A percentile compares a stretch with the other conserved stretches of the same genome.
Conservation (phyloP, 2,888 invertebrate genomes). For the Anodontia alba region DNA sequence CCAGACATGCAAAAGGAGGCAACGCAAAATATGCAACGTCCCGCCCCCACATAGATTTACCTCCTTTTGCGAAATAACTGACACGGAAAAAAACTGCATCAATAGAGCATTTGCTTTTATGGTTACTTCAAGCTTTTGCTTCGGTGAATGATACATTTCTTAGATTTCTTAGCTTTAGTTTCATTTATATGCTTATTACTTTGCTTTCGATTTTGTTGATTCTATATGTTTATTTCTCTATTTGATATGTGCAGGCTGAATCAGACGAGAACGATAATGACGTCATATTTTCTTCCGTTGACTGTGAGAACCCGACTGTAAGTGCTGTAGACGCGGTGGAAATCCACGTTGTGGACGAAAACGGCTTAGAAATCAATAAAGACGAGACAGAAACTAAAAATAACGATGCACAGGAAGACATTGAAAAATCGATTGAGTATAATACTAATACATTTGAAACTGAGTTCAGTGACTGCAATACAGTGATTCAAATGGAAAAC, state of each 20-base stretch:
- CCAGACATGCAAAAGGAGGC: too few relatives aligned
- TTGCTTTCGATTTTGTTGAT: too few relatives aligned
- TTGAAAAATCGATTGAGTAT: background rate
- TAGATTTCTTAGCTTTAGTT: too few relatives aligned
- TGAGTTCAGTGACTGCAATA: background rate
- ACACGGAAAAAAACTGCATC: too few relatives aligned
- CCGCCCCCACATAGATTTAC: too few relatives aligned
- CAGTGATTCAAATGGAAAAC: too few relatives aligned
- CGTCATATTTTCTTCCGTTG: conserved; percentile 39
- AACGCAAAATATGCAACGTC: too few relatives aligned
- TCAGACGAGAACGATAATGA: conserved; percentile 56
- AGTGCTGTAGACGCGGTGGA: background rate
- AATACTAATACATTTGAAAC: background rate
- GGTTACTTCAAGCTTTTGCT: too few relatives aligned
- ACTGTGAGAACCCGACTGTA: background rate
- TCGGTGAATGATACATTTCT: too few relatives aligned
- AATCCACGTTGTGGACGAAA: conserved; percentile 4
- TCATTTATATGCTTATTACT: too few relatives aligned
- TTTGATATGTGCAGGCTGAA: conserved; percentile 37
- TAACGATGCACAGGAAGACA: background rate
- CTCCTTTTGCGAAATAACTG: too few relatives aligned
- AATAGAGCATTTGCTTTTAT: too few relatives aligned
- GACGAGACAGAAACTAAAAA: background rate
- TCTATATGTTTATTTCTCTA: background rate
- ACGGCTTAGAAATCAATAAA: background rate